Evolutionary conservation across 2,888 invertebrate species (phyloP).

Genomic region (Priapulus caudatus): DNA sequence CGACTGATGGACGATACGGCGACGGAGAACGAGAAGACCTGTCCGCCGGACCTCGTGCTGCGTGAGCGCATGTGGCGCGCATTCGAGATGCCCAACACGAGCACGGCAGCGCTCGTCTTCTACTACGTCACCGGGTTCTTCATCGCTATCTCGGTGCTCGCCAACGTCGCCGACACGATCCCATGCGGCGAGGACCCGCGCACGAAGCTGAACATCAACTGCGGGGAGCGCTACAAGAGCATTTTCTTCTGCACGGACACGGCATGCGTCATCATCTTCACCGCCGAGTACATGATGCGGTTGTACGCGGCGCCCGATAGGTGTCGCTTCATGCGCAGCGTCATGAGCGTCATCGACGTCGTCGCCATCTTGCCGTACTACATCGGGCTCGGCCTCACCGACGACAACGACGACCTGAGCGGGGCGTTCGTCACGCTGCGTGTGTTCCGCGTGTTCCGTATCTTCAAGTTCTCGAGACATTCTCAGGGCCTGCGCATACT

Average conservation of each 20-base stretch:
- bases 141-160: slow-evolving; percentile 95
- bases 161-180: slow-evolving; percentile 95
- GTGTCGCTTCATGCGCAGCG: slow-evolving; percentile 91
- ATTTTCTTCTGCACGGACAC: slow-evolving; percentile 98
- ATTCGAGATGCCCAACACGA: slow-evolving; percentile 98
- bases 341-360: slow-evolving; percentile 99
- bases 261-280: slow-evolving; percentile 99
- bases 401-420: slow-evolving; percentile 95
- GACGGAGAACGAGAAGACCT: slow-evolving; percentile 32
- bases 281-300: slow-evolving; percentile 81
- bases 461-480: slow-evolving; percentile 99
- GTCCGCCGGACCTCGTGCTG: slow-evolving; percentile 39
- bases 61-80: slow-evolving; percentile 98
- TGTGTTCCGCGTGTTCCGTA: slow-evolving; percentile 98
- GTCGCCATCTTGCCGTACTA: slow-evolving; percentile 99
- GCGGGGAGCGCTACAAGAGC: slow-evolving; percentile 86
- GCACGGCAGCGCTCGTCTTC: slow-evolving; percentile 96
- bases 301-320: slow-evolving; percentile 97
- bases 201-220: slow-evolving; percentile 49
- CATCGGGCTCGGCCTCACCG: slow-evolving; percentile 65
- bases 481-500: slow-evolving; percentile 96
- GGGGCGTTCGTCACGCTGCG: slow-evolving; percentile 97
- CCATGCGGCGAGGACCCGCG: slow-evolving; percentile 66
- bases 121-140: slow-evolving; percentile 99
- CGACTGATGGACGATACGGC: slow-evolving; percentile 78